A percentile compares a stretch with the other conserved stretches of the same genome.
phyloP scores from a whole-genome alignment of 2,888 invertebrate species.

The Orgyia antiqua region DNA sequence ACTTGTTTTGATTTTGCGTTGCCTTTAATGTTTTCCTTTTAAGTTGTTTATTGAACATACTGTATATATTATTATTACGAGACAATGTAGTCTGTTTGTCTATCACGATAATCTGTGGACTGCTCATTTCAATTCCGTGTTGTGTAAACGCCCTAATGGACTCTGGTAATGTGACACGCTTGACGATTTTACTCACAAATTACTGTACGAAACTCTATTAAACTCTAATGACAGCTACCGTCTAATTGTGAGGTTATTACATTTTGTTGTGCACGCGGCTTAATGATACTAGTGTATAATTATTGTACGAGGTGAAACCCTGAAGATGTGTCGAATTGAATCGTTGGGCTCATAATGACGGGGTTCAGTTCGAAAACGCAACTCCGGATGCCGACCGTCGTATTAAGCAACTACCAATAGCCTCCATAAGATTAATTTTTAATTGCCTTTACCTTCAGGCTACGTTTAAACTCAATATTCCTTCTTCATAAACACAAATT shows the following conservation, averaged over 20 bases:
- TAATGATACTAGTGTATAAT: slow-evolving; percentile 69
- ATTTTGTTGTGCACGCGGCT: slow-evolving; percentile 69
- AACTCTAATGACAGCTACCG: slow-evolving; percentile 74
- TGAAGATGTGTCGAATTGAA: slow-evolving; percentile 76
- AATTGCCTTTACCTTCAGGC: slow-evolving; percentile 48
- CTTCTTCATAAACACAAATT: slow-evolving; percentile 31
- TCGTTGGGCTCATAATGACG: slow-evolving; percentile 52
- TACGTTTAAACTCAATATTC: slow-evolving; percentile 35
- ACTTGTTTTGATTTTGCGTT: no score
- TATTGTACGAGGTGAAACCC: slow-evolving; percentile 74
- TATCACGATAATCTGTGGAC: slow-evolving; percentile 76
- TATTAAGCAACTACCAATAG: slow-evolving; percentile 48
- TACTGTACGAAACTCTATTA: slow-evolving; percentile 77
- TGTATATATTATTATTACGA: slow-evolving; percentile 65
- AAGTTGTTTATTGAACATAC: no score
- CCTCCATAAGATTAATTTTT: slow-evolving; percentile 57
- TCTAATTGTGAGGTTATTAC: slow-evolving; percentile 76
- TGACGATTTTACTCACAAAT: slow-evolving; percentile 78
- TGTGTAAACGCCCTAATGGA: slow-evolving; percentile 77
- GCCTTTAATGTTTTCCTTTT: no score
- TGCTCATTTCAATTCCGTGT: slow-evolving; percentile 76
- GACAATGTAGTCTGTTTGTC: slow-evolving; percentile 73
- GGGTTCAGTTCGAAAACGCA: slow-evolving; percentile 23
- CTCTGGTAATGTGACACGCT: slow-evolving; percentile 76
- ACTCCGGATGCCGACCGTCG: slow-evolving; percentile 38